Evolutionary conservation across 2,888 invertebrate species (phyloP).

Genomic region (Drosophila eohydei): DNA sequence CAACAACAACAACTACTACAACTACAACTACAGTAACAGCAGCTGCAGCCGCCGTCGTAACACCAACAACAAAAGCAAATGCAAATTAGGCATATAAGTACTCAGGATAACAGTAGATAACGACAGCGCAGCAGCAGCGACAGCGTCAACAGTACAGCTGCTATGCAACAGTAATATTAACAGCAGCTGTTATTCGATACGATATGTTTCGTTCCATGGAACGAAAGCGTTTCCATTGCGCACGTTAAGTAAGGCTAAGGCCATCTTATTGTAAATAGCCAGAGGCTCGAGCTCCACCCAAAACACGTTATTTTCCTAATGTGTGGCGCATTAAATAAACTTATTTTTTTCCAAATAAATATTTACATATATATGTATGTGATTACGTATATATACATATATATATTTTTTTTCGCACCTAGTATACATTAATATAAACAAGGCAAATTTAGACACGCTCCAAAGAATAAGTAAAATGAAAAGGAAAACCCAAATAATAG

Average conservation of each 20-base stretch:
- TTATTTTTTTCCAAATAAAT: conserved; percentile 21
- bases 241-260: conserved; percentile 2
- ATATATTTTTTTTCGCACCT: conserved; percentile 48
- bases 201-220: conserved; percentile 1
- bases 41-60: background rate
- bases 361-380: conserved; percentile 16
- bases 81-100: conserved; percentile 38
- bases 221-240: conserved; percentile 2
- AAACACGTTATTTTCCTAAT: conserved; percentile 37
- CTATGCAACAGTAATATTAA: background rate
- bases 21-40: conserved; percentile 55
- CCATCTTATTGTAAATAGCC: conserved; percentile 47
- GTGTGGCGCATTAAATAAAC: conserved; percentile 32
- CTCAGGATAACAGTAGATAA: conserved; percentile 42
- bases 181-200: conserved; percentile 3
- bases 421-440: conserved; percentile 27
- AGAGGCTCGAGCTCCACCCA: conserved; percentile 49
- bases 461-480: conserved; percentile 6
- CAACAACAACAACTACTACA: conserved; percentile 27
- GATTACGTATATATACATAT: conserved; percentile 18
- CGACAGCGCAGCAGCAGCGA: conserved; percentile 11
- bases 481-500: conserved; percentile 18
- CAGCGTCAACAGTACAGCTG: conserved; percentile 12
- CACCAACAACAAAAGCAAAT: conserved; percentile 24
- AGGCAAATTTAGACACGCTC: conserved; percentile 21